Percentiles rank a stretch among this genome's conserved stretches.
Conservation (phyloP, 2,113 vertebrate species). For the Clarias batrachus region DNA sequence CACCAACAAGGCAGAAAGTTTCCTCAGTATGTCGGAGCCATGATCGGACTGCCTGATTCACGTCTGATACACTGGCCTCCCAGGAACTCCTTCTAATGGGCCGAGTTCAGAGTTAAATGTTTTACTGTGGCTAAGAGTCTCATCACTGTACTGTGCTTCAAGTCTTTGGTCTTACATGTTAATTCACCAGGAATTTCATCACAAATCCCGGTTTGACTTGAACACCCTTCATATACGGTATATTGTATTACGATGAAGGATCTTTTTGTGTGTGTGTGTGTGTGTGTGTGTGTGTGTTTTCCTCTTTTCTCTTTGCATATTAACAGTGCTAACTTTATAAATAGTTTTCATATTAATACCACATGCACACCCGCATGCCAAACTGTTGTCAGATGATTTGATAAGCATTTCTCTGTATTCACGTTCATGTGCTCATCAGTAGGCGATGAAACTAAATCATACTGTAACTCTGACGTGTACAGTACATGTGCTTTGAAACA, state of each 20-base stretch:
- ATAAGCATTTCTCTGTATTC: neutral
- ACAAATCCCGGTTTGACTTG: too few species aligned
- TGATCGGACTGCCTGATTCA: too few species aligned
- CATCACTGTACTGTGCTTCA: too few species aligned
- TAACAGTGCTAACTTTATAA: neutral
- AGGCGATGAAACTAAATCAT: slow-evolving; percentile 18
- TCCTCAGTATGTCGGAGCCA: too few species aligned
- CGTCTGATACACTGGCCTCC: too few species aligned
- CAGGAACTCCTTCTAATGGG: too few species aligned
- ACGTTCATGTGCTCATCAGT: slow-evolving; percentile 26
- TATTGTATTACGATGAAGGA: neutral
- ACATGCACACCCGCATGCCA: neutral
- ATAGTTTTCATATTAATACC: neutral
- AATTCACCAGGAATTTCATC: too few species aligned
- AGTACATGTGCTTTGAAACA: neutral
- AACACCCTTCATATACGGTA: too few species aligned
- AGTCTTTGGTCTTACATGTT: too few species aligned
- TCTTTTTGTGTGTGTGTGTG: neutral
- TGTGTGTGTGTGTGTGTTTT: neutral
- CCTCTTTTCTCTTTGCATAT: neutral
- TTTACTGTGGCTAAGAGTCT: too few species aligned
- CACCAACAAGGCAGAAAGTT: too few species aligned
- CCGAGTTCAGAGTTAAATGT: too few species aligned
- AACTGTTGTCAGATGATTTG: neutral
- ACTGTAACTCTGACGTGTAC: neutral